phyloP scores from a whole-genome alignment of 2,113 vertebrate genomes.

The Serinus canaria region DNA sequence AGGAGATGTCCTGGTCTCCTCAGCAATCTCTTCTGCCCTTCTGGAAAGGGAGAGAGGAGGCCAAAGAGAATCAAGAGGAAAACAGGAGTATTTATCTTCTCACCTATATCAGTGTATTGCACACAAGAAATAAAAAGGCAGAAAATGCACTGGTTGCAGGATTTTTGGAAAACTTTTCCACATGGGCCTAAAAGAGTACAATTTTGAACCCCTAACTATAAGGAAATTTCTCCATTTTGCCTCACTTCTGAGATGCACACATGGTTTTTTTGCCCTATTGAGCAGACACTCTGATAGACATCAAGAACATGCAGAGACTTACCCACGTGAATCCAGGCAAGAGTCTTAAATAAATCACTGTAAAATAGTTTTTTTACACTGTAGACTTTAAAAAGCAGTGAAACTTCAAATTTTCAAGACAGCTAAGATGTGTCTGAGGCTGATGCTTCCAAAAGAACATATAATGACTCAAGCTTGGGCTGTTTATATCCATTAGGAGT shows the following conservation, averaged over 20 bases:
- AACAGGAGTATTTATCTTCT: neutral
- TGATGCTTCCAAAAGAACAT: neutral
- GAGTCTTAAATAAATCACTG: neutral
- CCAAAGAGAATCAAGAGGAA: neutral
- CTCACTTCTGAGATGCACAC: neutral
- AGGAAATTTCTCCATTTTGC: neutral
- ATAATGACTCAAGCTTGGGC: neutral
- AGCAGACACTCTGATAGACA: neutral
- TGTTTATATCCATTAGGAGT: slow-evolving; percentile 16
- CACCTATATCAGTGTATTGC: neutral
- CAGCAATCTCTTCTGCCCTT: neutral
- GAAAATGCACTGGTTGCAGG: neutral
- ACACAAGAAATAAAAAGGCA: neutral
- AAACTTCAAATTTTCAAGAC: neutral
- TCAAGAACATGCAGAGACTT: neutral
- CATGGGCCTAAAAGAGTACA: neutral
- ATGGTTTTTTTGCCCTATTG: neutral
- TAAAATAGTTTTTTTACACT: neutral
- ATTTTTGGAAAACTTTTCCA: neutral
- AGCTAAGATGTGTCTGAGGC: neutral
- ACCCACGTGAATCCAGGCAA: neutral
- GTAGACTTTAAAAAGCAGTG: neutral
- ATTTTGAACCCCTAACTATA: neutral
- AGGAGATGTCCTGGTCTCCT: neutral
- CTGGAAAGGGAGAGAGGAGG: neutral